Conservation (phyloP, 2,888 invertebrate genomes). For the Stenodema calcarata region DNA sequence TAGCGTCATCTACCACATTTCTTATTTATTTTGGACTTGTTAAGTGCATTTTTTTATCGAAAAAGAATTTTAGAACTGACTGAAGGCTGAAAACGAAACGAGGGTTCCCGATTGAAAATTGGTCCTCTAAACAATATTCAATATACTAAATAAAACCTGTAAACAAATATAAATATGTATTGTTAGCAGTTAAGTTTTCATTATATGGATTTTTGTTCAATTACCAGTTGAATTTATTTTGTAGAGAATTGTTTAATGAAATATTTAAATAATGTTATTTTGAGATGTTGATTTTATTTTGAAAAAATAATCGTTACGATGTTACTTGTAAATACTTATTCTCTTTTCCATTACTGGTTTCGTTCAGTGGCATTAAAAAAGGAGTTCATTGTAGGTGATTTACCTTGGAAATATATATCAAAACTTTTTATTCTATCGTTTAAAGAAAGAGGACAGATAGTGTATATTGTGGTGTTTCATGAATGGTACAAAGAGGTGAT, state of each 20-base stretch:
- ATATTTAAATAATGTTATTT: slow-evolving; percentile 31
- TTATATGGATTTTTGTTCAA: background rate
- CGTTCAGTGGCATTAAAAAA: background rate
- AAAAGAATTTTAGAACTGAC: background rate
- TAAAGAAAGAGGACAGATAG: background rate
- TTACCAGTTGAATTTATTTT: slow-evolving; percentile 20
- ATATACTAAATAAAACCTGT: background rate
- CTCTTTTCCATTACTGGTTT: background rate
- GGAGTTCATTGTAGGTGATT: background rate
- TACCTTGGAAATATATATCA: background rate
- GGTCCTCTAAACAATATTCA: background rate
- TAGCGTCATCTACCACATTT: background rate
- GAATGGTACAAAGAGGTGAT: background rate
- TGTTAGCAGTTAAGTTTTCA: slow-evolving; percentile 28
- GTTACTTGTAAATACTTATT: slow-evolving; percentile 22
- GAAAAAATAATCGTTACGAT: background rate
- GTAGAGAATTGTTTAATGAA: background rate
- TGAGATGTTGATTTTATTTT: slow-evolving; percentile 38
- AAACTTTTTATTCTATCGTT: background rate
- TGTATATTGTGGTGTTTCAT: background rate
- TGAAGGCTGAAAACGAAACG: background rate
- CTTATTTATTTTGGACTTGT: background rate
- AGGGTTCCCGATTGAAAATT: background rate
- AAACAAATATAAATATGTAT: background rate
- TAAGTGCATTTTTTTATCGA: background rate